Evolutionary conservation across 2,888 invertebrate genomes (phyloP).

Genomic region (Mactromeris polynyma): DNA sequence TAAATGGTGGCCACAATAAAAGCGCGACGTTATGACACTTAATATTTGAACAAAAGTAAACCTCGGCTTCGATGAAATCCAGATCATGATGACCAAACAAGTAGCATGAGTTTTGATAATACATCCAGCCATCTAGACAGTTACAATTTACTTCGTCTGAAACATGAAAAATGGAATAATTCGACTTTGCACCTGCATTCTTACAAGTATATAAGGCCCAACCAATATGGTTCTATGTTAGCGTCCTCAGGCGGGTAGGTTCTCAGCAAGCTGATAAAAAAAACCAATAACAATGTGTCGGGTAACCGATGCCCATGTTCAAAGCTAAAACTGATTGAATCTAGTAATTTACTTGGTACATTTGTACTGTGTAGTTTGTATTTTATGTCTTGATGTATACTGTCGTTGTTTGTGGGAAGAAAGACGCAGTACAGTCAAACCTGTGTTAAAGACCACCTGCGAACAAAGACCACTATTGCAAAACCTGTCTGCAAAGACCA

Average conservation of each 20-base stretch:
- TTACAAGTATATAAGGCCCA: background rate
- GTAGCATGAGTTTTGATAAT: slow-evolving; percentile 13
- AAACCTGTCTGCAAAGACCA: too few relatives aligned
- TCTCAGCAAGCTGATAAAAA: background rate
- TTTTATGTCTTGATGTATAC: too few relatives aligned
- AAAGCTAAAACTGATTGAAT: background rate
- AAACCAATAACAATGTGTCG: background rate
- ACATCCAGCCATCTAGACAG: slow-evolving; percentile 17
- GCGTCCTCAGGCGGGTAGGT: too few relatives aligned
- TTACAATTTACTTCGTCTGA: background rate
- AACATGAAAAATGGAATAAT: background rate
- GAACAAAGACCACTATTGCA: too few relatives aligned
- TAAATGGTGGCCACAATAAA: too few relatives aligned
- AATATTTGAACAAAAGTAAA: background rate
- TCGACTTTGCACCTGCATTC: background rate
- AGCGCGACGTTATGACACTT: too few relatives aligned
- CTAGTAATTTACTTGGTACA: background rate
- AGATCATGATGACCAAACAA: slow-evolving; percentile 7
- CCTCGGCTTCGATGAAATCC: background rate
- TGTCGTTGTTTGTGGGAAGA: too few relatives aligned
- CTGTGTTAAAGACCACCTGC: too few relatives aligned
- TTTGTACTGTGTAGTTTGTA: too few relatives aligned
- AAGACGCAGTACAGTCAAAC: too few relatives aligned
- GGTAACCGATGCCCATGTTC: background rate
- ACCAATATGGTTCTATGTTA: background rate